Base-by-base conservation (phyloP, 2,797 vertebrate genomes). In the Carcharodon carcharias region DNA sequence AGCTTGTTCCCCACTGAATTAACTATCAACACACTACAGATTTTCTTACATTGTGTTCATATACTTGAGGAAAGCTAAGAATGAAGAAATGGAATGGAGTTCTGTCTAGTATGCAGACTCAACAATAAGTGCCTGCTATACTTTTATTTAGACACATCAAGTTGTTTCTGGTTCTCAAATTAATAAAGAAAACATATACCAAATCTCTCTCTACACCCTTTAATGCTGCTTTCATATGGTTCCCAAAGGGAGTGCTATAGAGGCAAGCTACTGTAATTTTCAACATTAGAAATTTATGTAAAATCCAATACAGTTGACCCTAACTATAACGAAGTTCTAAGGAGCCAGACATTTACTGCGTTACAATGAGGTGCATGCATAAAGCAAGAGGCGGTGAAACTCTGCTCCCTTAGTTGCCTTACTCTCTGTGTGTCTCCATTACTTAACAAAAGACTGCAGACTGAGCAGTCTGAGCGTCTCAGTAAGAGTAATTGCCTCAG, bases 241-340 rank as follows among this genome's bases (percentile, higher is more conserved):
- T 77, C 94, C 94, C 94, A 73, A 73, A 56, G 94, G 94, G 45
- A 95, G 14, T 35, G 50, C 77, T 77, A 77, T 56, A 56, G 65
- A 95, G 94, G 56, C 94, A 95, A 69, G 69, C 69, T 95, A 50
- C 28, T 73, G 94, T 95, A 77, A 95, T 56, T 71, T 56, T 56
- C 94, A 95, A 56, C 94, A 95, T 95, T 71, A 95, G 94, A 56
- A 73, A 95, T 95, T 95, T 95, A 95, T 95, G 77, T 69, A 73
- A 71, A 95, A 95, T 95, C 94, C 94, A 95, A 77, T 73, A 71
- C 69, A 56, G 45, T 95, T 95, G 94, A 95, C 67, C 94, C 67
- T 71, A 95, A 56, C 69, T 54, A 56, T 95, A 95, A 95, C 18
- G 69, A 95, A 95, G 69, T 95, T 77, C 69, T 95, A 23, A 73